Percentiles rank a stretch among this genome's conserved stretches.
phyloP scores from a whole-genome alignment of 1,140 invertebrate species.

The Chelonus insularis region DNA sequence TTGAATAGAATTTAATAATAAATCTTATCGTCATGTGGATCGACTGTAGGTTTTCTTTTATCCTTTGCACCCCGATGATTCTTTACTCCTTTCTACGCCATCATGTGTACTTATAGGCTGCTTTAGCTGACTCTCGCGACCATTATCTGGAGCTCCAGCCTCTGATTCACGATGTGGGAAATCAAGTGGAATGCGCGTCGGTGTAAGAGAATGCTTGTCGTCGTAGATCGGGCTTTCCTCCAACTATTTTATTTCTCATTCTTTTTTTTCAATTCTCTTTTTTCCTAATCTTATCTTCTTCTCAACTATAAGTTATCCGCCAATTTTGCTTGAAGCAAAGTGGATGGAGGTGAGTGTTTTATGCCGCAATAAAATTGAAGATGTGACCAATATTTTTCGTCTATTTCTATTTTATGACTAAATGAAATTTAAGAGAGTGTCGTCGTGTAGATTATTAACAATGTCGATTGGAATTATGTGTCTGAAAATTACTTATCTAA shows the following conservation, averaged over 20 bases:
- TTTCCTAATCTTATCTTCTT: conserved; percentile 22
- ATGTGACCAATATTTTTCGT: conserved; percentile 9
- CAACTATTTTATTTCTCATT: conserved; percentile 6
- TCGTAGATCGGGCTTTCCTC: conserved; percentile 9
- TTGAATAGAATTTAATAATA: conserved; percentile 19
- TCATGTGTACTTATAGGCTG: neutral
- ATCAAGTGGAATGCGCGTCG: conserved; percentile 31
- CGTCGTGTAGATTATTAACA: too few relatives aligned
- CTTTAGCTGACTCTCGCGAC: neutral
- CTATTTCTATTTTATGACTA: neutral
- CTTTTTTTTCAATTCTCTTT: neutral
- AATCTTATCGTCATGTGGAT: conserved; percentile 16
- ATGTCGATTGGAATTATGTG: too few relatives aligned
- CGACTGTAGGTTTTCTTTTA: conserved; percentile 16
- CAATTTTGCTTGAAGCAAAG: conserved; percentile 28
- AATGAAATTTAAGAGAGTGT: too few relatives aligned
- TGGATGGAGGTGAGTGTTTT: conserved; percentile 26
- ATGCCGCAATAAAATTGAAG: conserved; percentile 32
- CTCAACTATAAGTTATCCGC: conserved; percentile 32
- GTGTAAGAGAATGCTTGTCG: conserved; percentile 17
- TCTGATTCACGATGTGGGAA: conserved; percentile 31
- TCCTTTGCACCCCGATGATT: neutral
- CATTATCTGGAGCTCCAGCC: conserved; percentile 24
- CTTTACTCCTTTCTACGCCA: neutral
- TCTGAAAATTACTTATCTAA: too few relatives aligned